phyloP scores from a whole-genome alignment of 2,888 invertebrate species.

The Imbricaverruca yamaguchii region DNA sequence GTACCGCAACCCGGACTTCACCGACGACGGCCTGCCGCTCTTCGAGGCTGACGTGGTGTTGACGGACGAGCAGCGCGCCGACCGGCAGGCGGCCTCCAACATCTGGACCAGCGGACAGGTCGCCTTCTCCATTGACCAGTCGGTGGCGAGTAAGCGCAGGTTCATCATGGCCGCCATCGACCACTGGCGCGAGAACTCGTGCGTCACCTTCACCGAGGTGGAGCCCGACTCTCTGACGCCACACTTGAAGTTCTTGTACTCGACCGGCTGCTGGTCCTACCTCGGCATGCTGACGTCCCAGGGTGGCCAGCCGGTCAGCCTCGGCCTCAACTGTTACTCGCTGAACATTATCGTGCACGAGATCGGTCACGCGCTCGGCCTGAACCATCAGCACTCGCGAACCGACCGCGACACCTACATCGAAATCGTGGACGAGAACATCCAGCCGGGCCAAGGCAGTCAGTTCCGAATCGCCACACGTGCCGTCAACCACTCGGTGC shows the following conservation, averaged over 20 bases:
- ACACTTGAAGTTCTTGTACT: conserved; percentile 1
- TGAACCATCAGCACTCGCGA: conserved; percentile 25
- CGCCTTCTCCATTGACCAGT: not conserved
- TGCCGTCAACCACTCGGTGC: conserved; percentile 13
- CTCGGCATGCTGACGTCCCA: not conserved
- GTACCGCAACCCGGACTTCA: not conserved
- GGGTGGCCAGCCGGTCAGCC: not conserved
- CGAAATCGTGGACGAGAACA: conserved; percentile 23
- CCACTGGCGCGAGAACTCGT: conserved; percentile 13
- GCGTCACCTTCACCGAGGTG: conserved; percentile 22
- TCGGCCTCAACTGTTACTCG: conserved; percentile 13
- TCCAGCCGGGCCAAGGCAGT: not conserved
- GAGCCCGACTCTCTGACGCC: not conserved
- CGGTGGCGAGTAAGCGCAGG: not conserved
- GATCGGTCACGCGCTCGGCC: conserved; percentile 20
- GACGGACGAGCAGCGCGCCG: not conserved
- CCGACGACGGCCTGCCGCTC: conserved; percentile 34
- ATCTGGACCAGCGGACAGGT: not conserved
- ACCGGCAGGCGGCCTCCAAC: not conserved
- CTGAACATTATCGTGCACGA: conserved; percentile 24
- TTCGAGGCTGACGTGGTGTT: not conserved
- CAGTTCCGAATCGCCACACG: not conserved
- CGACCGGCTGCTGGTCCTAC: conserved; percentile 24
- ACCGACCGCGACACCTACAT: conserved; percentile 25
- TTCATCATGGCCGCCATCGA: not conserved